Percentiles rank a stretch among this genome's conserved stretches.
phyloP scores from a whole-genome alignment of 2,888 invertebrate species.

The Lochmaea crataegi region DNA sequence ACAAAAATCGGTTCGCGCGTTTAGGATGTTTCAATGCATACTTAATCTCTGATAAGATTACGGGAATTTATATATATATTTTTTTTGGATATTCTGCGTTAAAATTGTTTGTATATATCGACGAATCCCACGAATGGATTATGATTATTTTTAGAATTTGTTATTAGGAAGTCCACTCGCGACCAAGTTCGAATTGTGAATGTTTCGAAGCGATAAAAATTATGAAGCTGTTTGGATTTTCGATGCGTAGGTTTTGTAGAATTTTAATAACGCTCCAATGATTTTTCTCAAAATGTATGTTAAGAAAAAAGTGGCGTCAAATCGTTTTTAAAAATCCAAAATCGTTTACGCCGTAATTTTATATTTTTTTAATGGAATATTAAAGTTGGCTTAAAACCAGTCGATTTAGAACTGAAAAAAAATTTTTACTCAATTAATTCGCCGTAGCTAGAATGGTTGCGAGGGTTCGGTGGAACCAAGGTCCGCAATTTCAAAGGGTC shows the following conservation, averaged over 20 bases:
- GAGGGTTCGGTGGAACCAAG: no score
- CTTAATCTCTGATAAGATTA: constrained; percentile 45
- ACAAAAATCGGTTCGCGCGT: constrained; percentile 22
- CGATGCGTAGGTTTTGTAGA: constrained; percentile 20
- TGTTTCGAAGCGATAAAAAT: constrained; percentile 39
- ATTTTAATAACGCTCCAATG: constrained; percentile 2
- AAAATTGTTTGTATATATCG: constrained; percentile 34
- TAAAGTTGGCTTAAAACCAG: no score
- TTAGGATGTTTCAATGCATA: constrained; percentile 16
- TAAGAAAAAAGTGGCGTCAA: not conserved
- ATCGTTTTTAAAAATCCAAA: not conserved
- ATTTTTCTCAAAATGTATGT: not conserved
- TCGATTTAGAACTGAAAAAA: not conserved
- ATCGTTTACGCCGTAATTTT: not conserved
- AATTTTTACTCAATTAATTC: no score
- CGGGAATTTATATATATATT: not conserved
- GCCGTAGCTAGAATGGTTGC: no score
- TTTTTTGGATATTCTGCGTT: constrained; percentile 32
- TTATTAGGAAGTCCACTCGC: constrained; percentile 42
- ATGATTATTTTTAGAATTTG: constrained; percentile 43
- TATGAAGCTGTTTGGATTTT: constrained; percentile 32
- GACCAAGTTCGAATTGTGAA: constrained; percentile 35
- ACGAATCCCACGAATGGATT: constrained; percentile 29
- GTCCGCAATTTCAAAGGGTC: no score
- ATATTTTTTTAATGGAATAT: not conserved